Conservation (phyloP, 2,113 vertebrate species). For the Saccopteryx bilineata region DNA sequence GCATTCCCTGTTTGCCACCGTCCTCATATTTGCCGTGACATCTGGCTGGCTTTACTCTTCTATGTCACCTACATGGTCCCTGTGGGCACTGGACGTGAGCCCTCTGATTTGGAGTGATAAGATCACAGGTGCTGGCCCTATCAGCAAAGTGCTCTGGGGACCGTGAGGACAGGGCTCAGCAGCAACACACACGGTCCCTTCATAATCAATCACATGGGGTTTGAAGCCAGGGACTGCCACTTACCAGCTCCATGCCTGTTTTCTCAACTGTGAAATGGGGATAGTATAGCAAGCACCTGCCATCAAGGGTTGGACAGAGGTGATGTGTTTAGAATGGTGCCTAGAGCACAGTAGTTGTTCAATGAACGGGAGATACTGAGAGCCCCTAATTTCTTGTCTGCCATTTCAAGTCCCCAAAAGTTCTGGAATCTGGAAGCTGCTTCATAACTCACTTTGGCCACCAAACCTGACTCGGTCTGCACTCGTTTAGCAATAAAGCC, state of each 20-base stretch:
- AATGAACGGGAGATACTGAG: not conserved
- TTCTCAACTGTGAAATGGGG: not conserved
- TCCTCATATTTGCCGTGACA: not conserved
- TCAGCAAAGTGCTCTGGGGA: not conserved
- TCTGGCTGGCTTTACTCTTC: not conserved
- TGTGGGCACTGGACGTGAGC: not conserved
- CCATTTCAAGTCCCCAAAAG: not conserved
- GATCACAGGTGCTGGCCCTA: not conserved
- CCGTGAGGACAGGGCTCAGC: not conserved
- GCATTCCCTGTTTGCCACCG: not conserved
- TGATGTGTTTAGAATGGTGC: not conserved
- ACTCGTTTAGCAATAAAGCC: not conserved
- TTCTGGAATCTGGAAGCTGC: not conserved
- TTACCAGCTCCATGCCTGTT: not conserved
- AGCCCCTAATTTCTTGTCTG: not conserved
- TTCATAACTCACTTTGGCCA: not conserved
- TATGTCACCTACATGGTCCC: fast-evolving
- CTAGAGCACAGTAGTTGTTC: not conserved
- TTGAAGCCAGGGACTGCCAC: not conserved
- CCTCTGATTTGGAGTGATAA: not conserved
- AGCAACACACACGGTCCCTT: not conserved
- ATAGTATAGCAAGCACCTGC: not conserved
- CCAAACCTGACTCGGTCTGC: not conserved
- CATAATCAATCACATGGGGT: not conserved
- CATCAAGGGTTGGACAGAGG: not conserved